Base-by-base conservation (phyloP, 1,140 invertebrate species). In the Aphelinus atriplicis region DNA sequence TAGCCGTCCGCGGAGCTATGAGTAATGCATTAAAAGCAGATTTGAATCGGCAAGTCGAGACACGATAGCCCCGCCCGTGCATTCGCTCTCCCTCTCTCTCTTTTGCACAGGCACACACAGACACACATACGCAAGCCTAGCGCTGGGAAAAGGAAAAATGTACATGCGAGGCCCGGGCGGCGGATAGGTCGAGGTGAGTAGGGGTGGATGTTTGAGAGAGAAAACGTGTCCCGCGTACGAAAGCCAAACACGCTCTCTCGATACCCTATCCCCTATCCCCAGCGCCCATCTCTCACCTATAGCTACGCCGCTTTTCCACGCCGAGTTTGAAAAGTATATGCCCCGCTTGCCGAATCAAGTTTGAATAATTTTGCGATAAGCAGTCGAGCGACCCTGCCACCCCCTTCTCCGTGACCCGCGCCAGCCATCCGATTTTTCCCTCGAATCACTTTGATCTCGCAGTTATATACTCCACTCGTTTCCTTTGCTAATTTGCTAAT, bases 191-290 rank as follows among this genome's bases (percentile, higher is more conserved):
- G 48, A 26, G 51, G 45, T 10, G 57, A 69, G n/a, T 9, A 46
- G 42, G 56, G n/a, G 3, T 7, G 58, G 43, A 64, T 62, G 62
- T 7, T 72, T 65, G 10, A 60, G 74, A 64, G 68, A 71, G 47
- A 64, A 73, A 80, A 82, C 82, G 82, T 83, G 81, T 79, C 62
- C 73, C 71, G 80, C 69, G 73, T 82, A 80, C 77, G 75, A 80
- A 82, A 75, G 55, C 7, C n/a, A 9, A 45, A 43, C 26, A 26
- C 26, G 26, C 26, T 26, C 26, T 26, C 66, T 68, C 43, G 55
- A 68, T 58, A 68, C 58, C 47, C 6, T 43, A 55, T 7, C 2
- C 26, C 47, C 46, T 9, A 7, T 63, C 47, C 6, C 47, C 9
- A 61, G 3, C 7, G 7, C 48, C 62, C 51, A 42, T 53, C 64